These are phyloP conservation scores for Actenoides lindsayi DNA, from an alignment of 2,113 vertebrate species.

Conservation along the genomic window DNA sequence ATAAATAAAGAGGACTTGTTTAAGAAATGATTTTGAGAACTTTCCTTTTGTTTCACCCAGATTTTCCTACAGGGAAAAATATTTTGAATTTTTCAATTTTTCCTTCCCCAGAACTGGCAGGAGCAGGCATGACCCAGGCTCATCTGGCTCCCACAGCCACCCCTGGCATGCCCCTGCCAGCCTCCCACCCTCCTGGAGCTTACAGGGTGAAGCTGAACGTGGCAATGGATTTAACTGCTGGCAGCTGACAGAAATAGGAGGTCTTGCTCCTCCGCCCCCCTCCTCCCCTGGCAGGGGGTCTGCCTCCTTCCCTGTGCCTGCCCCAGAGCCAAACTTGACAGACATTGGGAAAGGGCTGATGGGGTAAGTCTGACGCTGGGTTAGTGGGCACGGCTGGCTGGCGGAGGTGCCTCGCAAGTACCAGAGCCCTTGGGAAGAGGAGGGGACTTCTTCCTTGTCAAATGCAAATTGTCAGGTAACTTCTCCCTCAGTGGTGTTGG, in stretches of 20 bases:
- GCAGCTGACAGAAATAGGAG: neutral
- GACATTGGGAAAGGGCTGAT: neutral
- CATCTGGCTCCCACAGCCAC: neutral
- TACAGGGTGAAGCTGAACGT: neutral
- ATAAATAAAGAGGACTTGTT: neutral
- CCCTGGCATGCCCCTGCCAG: neutral
- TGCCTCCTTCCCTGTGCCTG: neutral
- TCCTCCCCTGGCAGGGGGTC: neutral
- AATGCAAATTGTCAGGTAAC: neutral
- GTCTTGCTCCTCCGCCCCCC: neutral
- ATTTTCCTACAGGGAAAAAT: neutral
- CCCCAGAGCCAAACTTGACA: neutral
- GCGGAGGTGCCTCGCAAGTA: fast-evolving
- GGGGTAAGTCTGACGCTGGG: neutral
- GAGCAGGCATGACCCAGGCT: neutral
- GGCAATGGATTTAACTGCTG: neutral
- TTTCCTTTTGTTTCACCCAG: neutral
- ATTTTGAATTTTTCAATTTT: neutral
- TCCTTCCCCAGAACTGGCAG: neutral
- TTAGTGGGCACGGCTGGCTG: neutral
- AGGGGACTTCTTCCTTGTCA: neutral
- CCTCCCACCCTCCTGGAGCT: neutral
- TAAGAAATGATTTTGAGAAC: neutral
- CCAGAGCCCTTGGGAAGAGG: neutral
- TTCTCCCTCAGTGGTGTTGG: neutral